phyloP scores from a whole-genome alignment of 1,140 invertebrate genomes.

The Arion vulgaris region DNA sequence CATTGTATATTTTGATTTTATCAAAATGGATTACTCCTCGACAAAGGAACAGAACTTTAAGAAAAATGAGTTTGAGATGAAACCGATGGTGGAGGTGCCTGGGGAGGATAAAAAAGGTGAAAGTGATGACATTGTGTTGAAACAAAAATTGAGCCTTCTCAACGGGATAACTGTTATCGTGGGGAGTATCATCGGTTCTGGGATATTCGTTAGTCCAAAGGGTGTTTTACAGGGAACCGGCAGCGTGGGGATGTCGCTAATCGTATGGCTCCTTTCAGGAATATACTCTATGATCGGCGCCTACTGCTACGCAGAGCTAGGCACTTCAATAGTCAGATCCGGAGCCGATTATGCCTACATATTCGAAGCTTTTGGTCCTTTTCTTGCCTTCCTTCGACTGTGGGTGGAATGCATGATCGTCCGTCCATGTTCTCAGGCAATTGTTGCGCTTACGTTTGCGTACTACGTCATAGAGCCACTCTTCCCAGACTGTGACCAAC shows the following conservation, averaged over 20 bases:
- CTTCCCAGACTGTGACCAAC: constrained; percentile 70
- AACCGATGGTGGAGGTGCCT: neutral
- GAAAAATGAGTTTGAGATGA: neutral
- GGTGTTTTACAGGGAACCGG: constrained; percentile 86
- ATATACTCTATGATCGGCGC: constrained; percentile 82
- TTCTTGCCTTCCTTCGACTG: constrained; percentile 70
- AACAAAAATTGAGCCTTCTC: constrained; percentile 66
- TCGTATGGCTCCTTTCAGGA: constrained; percentile 88
- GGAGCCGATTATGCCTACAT: constrained; percentile 72
- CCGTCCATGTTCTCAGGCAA: constrained; percentile 80
- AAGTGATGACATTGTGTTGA: constrained; percentile 59
- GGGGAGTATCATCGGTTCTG: constrained; percentile 77
- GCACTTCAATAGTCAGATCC: constrained; percentile 66
- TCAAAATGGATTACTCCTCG: neutral
- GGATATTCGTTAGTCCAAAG: constrained; percentile 96
- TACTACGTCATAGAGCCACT: constrained; percentile 72
- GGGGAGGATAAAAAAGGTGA: constrained; percentile 24
- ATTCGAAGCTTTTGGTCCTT: constrained; percentile 71
- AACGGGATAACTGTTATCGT: constrained; percentile 71
- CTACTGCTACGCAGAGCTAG: constrained; percentile 70
- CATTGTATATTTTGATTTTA: no score
- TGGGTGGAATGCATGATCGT: constrained; percentile 81
- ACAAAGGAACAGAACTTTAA: neutral
- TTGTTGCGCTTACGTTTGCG: constrained; percentile 71
- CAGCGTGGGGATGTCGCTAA: constrained; percentile 86